Conservation (phyloP, 2,113 vertebrate species). For the Solea senegalensis region DNA sequence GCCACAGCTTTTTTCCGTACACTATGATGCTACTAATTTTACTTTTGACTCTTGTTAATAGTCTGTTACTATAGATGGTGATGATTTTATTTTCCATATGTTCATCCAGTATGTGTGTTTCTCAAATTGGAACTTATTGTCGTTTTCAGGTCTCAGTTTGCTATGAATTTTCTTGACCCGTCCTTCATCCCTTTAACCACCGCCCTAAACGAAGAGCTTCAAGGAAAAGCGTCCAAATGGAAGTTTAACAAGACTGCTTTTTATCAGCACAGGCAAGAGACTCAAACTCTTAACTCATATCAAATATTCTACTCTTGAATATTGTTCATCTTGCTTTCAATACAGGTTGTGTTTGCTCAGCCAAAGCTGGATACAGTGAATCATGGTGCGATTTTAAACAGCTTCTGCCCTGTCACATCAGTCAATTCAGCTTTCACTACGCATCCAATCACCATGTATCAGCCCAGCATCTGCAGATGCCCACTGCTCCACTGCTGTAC, state of each 20-base stretch:
- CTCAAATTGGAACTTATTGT: too few species aligned
- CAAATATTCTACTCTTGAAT: neutral
- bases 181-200: constrained; percentile 92
- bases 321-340: neutral
- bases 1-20: neutral
- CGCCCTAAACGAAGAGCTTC: constrained; percentile 90
- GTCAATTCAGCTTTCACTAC: too few species aligned
- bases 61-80: too few species aligned
- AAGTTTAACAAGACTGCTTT: constrained; percentile 94
- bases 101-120: too few species aligned
- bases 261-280: constrained; percentile 87
- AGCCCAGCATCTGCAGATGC: too few species aligned
- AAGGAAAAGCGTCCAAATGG: constrained; percentile 92
- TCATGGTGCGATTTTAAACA: too few species aligned
- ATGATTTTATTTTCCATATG: too few species aligned
- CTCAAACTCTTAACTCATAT: neutral
- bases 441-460: too few species aligned
- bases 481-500: too few species aligned
- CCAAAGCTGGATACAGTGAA: too few species aligned
- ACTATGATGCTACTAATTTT: neutral
- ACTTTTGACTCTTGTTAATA: too few species aligned
- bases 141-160: constrained; percentile 90
- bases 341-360: neutral
- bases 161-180: constrained; percentile 96
- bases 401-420: too few species aligned